Evolutionary conservation across 2,797 vertebrate genomes (phyloP).

Genomic region (Diglossa cyanea): DNA sequence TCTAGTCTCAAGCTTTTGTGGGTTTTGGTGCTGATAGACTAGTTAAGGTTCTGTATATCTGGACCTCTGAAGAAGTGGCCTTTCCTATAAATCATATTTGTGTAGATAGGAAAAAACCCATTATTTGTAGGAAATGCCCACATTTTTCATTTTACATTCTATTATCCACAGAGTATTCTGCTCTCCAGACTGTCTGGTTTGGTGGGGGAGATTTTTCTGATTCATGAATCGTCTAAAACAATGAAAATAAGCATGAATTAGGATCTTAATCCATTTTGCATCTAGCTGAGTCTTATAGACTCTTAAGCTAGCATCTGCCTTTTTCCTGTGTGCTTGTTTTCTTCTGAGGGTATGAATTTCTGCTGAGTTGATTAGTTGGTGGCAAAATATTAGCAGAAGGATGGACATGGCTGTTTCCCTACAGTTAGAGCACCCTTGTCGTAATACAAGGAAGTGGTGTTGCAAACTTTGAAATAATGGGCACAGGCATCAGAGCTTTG

Average conservation of each 20-base stretch:
- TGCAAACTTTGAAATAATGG: neutral
- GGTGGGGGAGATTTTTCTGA: neutral
- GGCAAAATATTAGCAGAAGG: neutral
- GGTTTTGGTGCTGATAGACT: neutral
- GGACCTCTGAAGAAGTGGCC: neutral
- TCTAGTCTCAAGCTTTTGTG: neutral
- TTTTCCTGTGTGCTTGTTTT: neutral
- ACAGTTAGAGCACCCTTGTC: neutral
- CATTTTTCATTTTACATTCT: neutral
- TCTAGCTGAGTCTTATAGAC: neutral
- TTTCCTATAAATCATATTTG: neutral
- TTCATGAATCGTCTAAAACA: neutral
- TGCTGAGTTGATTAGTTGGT: neutral
- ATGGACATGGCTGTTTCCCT: neutral
- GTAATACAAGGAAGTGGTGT: neutral
- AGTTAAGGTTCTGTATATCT: neutral
- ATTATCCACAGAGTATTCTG: neutral
- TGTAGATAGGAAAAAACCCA: rapidly evolving
- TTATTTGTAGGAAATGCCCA: rapidly evolving
- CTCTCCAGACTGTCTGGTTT: neutral
- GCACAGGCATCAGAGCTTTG: neutral
- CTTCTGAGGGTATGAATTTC: neutral
- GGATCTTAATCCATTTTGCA: neutral
- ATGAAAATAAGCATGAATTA: neutral
- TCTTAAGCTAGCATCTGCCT: neutral